Base-by-base conservation (phyloP, 2,113 vertebrate genomes). In the Neopipo cinnamomea region DNA sequence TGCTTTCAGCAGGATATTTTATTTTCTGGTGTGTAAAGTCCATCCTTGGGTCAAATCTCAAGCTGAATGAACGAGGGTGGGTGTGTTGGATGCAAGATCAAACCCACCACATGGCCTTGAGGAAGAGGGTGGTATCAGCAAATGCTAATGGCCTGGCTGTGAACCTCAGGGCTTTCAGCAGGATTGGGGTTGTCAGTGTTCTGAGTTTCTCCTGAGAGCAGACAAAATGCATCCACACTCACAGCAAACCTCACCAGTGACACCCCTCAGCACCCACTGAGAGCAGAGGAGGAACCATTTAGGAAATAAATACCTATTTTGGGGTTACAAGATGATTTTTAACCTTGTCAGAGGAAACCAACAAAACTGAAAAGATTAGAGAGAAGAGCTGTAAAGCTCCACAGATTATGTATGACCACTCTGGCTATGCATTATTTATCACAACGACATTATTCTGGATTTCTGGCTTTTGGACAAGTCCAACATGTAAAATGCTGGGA, bases 391-490 rank as follows among this genome's bases (percentile, higher is more conserved):
- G 76, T 24, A 91, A 94, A 56, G 33, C 58, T 80, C 67, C 77
- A 53, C 58, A 67, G 84, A 56, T 92, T 86, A 49, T 37, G 28
- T 80, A 55, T 52, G 68, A 63, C 53, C 42, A 39, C 31, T 89
- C 84, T 83, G 61, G 52, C 35, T 49, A 44, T 86, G 61, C 83
- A 77, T 89, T 83, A 65, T 89, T 93, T 73, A 94, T 61, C 46
- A 37, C 55, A 74, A 19, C 35, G 39, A 8, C 41, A 74, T 85
- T 88, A 76, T 95, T 93, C 70, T 74, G 53, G 25, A 7, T 65
- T 88, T 74, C 85, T 91, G 78, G 68, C 74, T 94, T 88, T 89
- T 71, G 88, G 74, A 93, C 65, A 85, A 88, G 58, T 22, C 83
- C 61, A 46, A 46, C 35, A 12, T 81, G 41, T 59, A 93, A 92